Base-by-base conservation (phyloP, 2,888 invertebrate genomes). In the Drosophila fungiperda region DNA sequence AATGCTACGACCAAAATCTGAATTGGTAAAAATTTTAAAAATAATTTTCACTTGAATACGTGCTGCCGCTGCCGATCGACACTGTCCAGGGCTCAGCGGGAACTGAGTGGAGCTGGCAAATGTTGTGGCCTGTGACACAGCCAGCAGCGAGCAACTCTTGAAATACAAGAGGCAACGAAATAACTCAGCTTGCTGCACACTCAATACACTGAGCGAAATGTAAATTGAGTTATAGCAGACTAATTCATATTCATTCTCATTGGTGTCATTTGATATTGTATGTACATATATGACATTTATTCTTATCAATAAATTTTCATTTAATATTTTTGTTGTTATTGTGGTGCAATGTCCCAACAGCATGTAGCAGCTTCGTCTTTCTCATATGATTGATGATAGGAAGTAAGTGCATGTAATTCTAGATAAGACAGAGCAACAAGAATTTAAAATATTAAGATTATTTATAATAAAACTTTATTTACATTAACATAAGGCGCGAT, bases 61-160 rank as follows among this genome's bases (percentile, higher is more conserved):
- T 60, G 77, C 54, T 78, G 67, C 69, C 60, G 73, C 60, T 66
- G 62, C 64, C 75, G 78, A 82, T 82, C 82, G 82, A 78, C 79
- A 69, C 74, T 67, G 74, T 66, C 73, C 74, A 78, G 79, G 73
- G 78, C 78, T 81, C 72, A 61, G 62, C 73, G 81, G 81, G 68
- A 78, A 82, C 78, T 78, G 82, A 79, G 81, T 61, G 63, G 60
- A 58, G 57, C 67, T 35, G 53, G 72, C 71, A 66, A 35, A 36
- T 29, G 54, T 35, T 45, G 50, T 52, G 42, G 26, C 50, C 26
- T 20, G 23, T 32, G 55, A 52, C 67, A 73, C 78, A 59, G 76
- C 70, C 59, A 55, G 71, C 64, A 76, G 60, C 77, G 69, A 68
- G 54, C 68, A 80, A 62, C 78, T 77, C 78, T 68, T 78, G 67